Evolutionary conservation across 2,888 invertebrate genomes (phyloP).

Genomic region (Antheraea assamensis): DNA sequence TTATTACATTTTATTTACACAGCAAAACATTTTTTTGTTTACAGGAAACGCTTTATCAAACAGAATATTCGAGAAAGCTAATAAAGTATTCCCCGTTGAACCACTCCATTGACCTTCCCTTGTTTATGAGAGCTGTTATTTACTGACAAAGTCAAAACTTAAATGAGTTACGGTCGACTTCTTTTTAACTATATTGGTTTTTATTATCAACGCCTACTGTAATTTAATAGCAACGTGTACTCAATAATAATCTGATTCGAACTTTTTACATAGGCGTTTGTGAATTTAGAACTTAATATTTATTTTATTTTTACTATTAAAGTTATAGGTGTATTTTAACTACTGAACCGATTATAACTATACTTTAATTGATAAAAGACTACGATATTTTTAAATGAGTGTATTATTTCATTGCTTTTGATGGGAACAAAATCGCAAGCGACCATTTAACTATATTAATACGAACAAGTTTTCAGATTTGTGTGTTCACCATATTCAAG

Average conservation of each 20-base stretch:
- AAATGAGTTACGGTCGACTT: conserved; percentile 16
- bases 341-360: no score
- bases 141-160: conserved; percentile 16
- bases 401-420: no score
- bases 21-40: neutral
- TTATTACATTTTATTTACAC: neutral
- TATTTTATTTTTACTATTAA: neutral
- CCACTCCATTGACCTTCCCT: conserved; percentile 1
- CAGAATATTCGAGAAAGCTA: neutral
- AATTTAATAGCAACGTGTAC: conserved; percentile 8
- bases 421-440: no score
- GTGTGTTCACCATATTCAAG: no score
- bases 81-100: neutral
- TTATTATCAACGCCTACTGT: conserved; percentile 8
- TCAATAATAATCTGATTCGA: neutral
- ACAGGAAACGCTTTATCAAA: conserved; percentile 1
- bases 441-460: no score
- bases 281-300: neutral
- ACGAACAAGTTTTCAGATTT: no score
- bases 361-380: no score
- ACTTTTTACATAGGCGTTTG: neutral
- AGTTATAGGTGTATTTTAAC: neutral
- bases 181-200: neutral
- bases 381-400: no score
- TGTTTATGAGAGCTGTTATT: conserved; percentile 1